Evolutionary conservation across 2,113 vertebrate genomes (phyloP).

Genomic region (Mastomys natalensis): DNA sequence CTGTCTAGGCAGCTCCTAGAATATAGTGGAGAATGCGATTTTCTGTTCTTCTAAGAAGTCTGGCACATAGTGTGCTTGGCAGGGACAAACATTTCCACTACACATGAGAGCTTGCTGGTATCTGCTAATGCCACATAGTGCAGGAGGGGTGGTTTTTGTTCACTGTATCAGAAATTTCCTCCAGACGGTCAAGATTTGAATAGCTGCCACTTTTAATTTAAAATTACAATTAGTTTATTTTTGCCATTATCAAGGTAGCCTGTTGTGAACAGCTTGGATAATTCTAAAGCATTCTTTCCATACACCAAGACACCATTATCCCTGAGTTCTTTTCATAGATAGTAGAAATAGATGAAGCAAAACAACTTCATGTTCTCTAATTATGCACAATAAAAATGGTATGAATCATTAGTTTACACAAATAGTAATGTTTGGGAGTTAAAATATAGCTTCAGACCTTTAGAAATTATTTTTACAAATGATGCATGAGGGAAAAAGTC

Average conservation of each 20-base stretch:
- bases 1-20: not conserved
- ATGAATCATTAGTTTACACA: not conserved
- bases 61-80: not conserved
- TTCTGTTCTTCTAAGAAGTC: not conserved
- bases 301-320: not conserved
- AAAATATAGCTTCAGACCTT: not conserved
- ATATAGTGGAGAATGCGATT: not conserved
- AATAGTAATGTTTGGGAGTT: not conserved
- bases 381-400: not conserved
- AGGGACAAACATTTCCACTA: not conserved
- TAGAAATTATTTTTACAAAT: not conserved
- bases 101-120: not conserved
- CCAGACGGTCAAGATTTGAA: slow-evolving; percentile 23
- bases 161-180: not conserved
- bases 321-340: not conserved
- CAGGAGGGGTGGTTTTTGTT: slow-evolving; percentile 11
- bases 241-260: not conserved
- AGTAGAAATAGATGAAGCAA: not conserved
- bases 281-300: not conserved
- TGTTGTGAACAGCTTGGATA: not conserved
- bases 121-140: slow-evolving; percentile 13
- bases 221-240: slow-evolving; percentile 26
- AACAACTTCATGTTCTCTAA: not conserved
- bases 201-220: slow-evolving; percentile 30
- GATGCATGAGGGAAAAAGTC: slow-evolving; percentile 9